Conservation (phyloP, 2,797 vertebrate genomes). For the Dryobates pubescens region DNA sequence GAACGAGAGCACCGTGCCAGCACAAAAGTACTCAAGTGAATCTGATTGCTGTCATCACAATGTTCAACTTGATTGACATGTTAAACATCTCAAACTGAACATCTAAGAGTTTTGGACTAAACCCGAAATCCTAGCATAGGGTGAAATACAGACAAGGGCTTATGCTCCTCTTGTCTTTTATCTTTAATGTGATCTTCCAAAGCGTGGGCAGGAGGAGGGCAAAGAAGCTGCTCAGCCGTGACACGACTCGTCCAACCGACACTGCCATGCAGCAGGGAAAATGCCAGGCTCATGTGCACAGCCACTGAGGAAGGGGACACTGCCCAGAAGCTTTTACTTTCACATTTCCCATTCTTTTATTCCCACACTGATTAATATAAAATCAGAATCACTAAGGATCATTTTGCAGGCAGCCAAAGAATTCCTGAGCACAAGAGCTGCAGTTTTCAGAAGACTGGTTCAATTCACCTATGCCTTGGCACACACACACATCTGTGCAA, state of each 20-base stretch:
- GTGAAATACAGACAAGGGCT: not conserved
- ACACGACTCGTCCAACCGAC: not conserved
- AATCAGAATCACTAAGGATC: accelerated
- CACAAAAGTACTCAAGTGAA: slow-evolving; percentile 18
- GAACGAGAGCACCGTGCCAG: not conserved
- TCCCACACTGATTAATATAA: slow-evolving; percentile 18
- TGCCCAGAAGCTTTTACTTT: slow-evolving; percentile 15
- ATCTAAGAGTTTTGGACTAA: slow-evolving; percentile 8
- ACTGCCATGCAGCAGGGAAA: accelerated
- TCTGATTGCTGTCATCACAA: slow-evolving; percentile 44
- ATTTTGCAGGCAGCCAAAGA: not conserved
- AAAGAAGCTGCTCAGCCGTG: not conserved
- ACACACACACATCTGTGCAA: accelerated
- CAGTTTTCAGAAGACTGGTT: not conserved
- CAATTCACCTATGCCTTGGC: not conserved
- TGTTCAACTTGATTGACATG: slow-evolving; percentile 23
- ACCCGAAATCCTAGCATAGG: not conserved
- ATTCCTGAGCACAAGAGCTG: not conserved
- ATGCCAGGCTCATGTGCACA: not conserved
- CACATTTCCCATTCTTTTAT: slow-evolving; percentile 23
- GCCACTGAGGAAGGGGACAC: not conserved
- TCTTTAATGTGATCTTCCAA: not conserved
- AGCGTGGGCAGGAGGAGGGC: not conserved
- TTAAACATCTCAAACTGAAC: slow-evolving; percentile 31
- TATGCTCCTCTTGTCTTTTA: slow-evolving; percentile 8